Conservation (phyloP, 2,797 vertebrate species). For the Zalophus californianus region DNA sequence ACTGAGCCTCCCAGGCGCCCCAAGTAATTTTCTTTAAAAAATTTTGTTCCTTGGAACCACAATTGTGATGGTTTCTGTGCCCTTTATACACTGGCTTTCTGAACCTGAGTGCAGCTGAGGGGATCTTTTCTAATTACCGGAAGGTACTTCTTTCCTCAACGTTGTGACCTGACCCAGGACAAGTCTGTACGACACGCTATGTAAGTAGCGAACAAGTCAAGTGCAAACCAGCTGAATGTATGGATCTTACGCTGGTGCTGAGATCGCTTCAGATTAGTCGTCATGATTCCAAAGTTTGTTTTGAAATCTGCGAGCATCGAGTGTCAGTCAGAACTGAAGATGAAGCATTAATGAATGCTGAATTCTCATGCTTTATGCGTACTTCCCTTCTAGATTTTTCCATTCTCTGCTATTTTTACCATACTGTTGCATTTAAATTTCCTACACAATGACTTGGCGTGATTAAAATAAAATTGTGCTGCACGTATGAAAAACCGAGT, state of each 20-base stretch:
- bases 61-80: constrained; percentile 82
- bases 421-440: constrained; percentile 94
- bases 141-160: constrained; percentile 87
- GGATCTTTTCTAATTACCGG: constrained; percentile 85
- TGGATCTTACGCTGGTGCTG: constrained; percentile 91
- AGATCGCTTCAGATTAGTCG: constrained; percentile 88
- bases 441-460: constrained; percentile 97
- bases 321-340: constrained; percentile 88
- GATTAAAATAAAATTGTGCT: constrained; percentile 97
- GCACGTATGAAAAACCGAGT: not conserved
- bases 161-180: constrained; percentile 90
- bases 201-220: constrained; percentile 87
- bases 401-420: constrained; percentile 93
- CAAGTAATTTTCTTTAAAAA: constrained; percentile 76
- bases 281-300: constrained; percentile 87
- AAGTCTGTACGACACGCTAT: constrained; percentile 83
- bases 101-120: constrained; percentile 87
- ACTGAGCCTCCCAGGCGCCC: not conserved
- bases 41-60: constrained; percentile 80
- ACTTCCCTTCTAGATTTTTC: constrained; percentile 88
- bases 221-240: constrained; percentile 90
- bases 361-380: constrained; percentile 88
- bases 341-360: constrained; percentile 88
- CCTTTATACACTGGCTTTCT: constrained; percentile 87
- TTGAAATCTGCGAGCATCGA: constrained; percentile 83